phyloP scores from a whole-genome alignment of 2,797 vertebrate genomes.

The Typhlichthys subterraneus region DNA sequence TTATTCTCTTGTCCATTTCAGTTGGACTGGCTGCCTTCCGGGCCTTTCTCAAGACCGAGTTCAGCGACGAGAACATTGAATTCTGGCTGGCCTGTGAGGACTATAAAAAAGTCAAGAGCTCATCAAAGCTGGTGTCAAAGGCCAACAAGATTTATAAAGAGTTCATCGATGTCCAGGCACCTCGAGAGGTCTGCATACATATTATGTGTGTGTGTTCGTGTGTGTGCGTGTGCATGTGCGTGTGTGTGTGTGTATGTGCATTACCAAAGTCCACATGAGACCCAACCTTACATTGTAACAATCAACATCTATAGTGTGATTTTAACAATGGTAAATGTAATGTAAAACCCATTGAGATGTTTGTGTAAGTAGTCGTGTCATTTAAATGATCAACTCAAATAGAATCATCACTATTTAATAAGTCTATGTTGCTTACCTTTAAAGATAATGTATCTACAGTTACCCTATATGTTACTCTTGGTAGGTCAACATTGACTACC shows the following conservation, averaged over 20 bases:
- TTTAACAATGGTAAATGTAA: too few species aligned
- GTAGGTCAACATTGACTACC: constrained; percentile 95
- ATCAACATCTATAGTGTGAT: too few species aligned
- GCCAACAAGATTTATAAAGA: constrained; percentile 92
- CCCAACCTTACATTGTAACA: too few species aligned
- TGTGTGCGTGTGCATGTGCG: background rate
- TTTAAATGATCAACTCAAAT: too few species aligned
- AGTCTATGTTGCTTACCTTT: background rate
- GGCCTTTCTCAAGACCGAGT: constrained; percentile 91
- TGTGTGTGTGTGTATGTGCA: constrained; percentile 3
- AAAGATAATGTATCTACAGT: background rate
- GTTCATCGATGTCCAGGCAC: constrained; percentile 88
- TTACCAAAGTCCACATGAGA: background rate
- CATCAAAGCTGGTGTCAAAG: constrained; percentile 84
- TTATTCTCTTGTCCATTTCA: constrained; percentile 53
- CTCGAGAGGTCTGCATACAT: constrained; percentile 84
- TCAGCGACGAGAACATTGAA: constrained; percentile 95
- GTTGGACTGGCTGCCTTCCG: constrained; percentile 90
- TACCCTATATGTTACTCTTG: background rate
- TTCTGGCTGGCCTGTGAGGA: constrained; percentile 97
- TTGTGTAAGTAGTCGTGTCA: too few species aligned
- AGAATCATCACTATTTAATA: background rate
- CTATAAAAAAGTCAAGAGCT: constrained; percentile 89
- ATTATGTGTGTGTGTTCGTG: background rate
- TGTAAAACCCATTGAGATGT: too few species aligned